phyloP scores from a whole-genome alignment of 2,888 invertebrate genomes.

The Mesoligia furuncula region DNA sequence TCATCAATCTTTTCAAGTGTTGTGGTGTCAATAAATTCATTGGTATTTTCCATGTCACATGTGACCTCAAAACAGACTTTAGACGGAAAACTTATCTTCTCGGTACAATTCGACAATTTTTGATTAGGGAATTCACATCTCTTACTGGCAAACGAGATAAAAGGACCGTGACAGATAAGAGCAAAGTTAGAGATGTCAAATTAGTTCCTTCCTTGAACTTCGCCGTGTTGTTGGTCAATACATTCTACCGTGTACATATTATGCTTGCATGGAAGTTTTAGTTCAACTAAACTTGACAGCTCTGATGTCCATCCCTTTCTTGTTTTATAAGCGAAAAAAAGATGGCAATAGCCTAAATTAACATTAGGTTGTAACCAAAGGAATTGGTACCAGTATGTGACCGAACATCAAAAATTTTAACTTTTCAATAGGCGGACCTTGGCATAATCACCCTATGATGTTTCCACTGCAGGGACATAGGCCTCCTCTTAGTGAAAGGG shows the following conservation, averaged over 20 bases:
- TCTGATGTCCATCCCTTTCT: not conserved
- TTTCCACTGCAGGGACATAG: not conserved
- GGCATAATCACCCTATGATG: not conserved
- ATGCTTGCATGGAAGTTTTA: not conserved
- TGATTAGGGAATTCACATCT: not conserved
- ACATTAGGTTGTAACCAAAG: not conserved
- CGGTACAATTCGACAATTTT: not conserved
- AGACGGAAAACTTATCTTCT: not conserved
- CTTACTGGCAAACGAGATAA: not conserved
- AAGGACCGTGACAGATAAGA: not conserved
- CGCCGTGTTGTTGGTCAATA: not conserved
- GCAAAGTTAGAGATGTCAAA: not conserved
- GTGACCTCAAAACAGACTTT: not conserved
- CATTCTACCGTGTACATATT: not conserved
- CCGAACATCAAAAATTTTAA: not conserved
- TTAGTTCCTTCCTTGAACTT: not conserved
- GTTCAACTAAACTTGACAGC: not conserved
- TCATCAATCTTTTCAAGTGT: slow-evolving; percentile 11
- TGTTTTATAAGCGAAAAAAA: not conserved
- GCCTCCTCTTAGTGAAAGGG: not conserved
- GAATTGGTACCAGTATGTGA: not conserved
- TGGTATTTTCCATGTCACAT: not conserved
- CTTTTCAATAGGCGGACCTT: not conserved
- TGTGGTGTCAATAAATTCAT: not conserved
- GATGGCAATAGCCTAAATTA: not conserved